Evolutionary conservation across 2,888 invertebrate genomes (phyloP).

Genomic region (Drosophila demipolita): DNA sequence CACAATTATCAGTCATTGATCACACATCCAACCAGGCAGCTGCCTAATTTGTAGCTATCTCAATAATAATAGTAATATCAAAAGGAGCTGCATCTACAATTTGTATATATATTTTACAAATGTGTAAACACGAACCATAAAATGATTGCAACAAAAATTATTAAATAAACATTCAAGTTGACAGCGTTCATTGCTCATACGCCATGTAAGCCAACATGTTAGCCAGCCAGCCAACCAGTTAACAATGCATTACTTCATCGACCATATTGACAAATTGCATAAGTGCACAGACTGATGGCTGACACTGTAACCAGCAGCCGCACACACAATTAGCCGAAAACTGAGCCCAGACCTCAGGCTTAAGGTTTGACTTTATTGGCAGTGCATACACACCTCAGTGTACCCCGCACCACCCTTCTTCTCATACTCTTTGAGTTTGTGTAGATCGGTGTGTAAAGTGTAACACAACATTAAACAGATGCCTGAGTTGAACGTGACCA

Average conservation of each 20-base stretch:
- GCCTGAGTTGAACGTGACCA: conserved; percentile 81
- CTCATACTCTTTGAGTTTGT: conserved; percentile 2
- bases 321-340: conserved; percentile 39
- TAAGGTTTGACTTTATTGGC: conserved; percentile 31
- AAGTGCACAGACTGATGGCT: conserved; percentile 43
- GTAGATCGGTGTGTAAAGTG: conserved; percentile 71
- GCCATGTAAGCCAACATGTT: conserved; percentile 14
- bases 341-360: conserved; percentile 26
- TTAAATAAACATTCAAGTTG: conserved; percentile 29
- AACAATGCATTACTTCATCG: conserved; percentile 40
- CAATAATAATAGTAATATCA: conserved; percentile 31
- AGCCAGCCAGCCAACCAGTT: neutral
- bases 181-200: conserved; percentile 27
- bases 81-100: neutral
- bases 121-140: conserved; percentile 9
- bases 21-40: conserved; percentile 17
- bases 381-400: conserved; percentile 10
- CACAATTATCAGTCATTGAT: conserved; percentile 14
- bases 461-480: conserved; percentile 81
- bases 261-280: conserved; percentile 54
- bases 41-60: conserved; percentile 54
- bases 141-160: conserved; percentile 26
- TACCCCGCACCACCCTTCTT: neutral
- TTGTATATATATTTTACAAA: neutral
- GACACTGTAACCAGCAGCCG: conserved; percentile 44